Evolutionary conservation across 2,888 invertebrate species (phyloP).

Genomic region (Pecten maximus): DNA sequence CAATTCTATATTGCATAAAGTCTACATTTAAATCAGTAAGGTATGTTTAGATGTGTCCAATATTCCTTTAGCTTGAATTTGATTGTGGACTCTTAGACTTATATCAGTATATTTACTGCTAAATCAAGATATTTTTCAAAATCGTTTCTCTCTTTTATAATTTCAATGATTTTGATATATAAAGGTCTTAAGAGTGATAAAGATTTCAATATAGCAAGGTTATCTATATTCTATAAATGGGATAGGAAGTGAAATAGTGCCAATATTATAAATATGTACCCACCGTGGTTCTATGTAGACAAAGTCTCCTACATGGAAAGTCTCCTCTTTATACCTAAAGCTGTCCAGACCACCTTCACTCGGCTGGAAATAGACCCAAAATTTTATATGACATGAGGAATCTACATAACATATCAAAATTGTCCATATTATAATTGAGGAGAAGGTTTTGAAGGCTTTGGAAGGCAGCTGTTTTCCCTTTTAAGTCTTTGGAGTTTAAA

Average conservation of each 20-base stretch:
- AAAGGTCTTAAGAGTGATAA: too few relatives aligned
- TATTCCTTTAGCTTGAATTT: too few relatives aligned
- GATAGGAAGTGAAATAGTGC: neutral
- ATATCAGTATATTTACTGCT: too few relatives aligned
- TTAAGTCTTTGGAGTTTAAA: neutral
- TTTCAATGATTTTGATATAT: too few relatives aligned
- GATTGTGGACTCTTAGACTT: too few relatives aligned
- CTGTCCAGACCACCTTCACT: slow-evolving; percentile 76
- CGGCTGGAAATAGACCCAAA: slow-evolving; percentile 55
- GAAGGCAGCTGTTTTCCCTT: neutral
- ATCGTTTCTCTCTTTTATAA: too few relatives aligned
- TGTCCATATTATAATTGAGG: neutral
- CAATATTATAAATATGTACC: slow-evolving; percentile 47
- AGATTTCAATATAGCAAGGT: neutral
- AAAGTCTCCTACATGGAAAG: slow-evolving; percentile 93
- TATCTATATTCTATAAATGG: neutral
- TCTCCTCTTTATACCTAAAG: slow-evolving; percentile 87
- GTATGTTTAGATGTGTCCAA: too few relatives aligned
- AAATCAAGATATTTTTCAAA: too few relatives aligned
- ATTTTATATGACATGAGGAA: neutral
- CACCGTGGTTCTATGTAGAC: slow-evolving; percentile 89
- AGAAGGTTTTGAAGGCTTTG: neutral
- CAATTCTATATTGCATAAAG: too few relatives aligned
- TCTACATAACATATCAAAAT: neutral
- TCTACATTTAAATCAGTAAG: too few relatives aligned